Base-by-base conservation (phyloP, 1,140 invertebrate species). In the Cotesia chilonis region DNA sequence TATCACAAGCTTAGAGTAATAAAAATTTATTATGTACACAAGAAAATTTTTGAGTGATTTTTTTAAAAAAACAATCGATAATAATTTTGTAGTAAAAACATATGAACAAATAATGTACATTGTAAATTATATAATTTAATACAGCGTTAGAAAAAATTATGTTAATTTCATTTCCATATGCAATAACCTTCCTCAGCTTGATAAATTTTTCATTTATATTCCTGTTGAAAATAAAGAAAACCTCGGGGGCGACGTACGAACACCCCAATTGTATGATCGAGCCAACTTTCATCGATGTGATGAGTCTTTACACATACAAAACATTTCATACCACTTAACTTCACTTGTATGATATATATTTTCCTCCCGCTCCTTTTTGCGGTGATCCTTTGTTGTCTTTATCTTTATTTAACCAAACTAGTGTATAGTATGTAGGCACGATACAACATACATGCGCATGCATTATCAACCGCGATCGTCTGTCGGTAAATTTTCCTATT, bases 191-290 rank as follows among this genome's bases (percentile, higher is more conserved):
- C 60, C 75, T 71, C 74, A 60, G 74, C 74, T 76, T 74, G 79
- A 76, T 79, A 79, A 79, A 81, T 73, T 80, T 68, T 68, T 78
- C 77, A 81, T 81, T 80, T 80, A 81, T 79, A 81, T 80, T 81
- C 79, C 61, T 68, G 12, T 75, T 65, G 71, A 76, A 74, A 4
- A 74, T 72, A 61, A 74, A 57, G 76, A 76, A 74, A 59, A 65
- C 28, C 52, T 51, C 57, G n/a, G 17, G 65, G 37, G 51, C 51
- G 59, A 74, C 66, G 74, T 64, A 67, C 67, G 70, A 60, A 66
- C 59, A 79, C 75, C 68, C 76, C 74, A 73, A 75, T 78, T 51
- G 35, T 47, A 47, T 14, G 59, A 37, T 63, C 17, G 61, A 64
- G 28, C 28, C 28, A 28, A 66, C 37, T n/a, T 9, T 37, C 14